phyloP scores from a whole-genome alignment of 2,113 vertebrate species.

The Hucho hucho region DNA sequence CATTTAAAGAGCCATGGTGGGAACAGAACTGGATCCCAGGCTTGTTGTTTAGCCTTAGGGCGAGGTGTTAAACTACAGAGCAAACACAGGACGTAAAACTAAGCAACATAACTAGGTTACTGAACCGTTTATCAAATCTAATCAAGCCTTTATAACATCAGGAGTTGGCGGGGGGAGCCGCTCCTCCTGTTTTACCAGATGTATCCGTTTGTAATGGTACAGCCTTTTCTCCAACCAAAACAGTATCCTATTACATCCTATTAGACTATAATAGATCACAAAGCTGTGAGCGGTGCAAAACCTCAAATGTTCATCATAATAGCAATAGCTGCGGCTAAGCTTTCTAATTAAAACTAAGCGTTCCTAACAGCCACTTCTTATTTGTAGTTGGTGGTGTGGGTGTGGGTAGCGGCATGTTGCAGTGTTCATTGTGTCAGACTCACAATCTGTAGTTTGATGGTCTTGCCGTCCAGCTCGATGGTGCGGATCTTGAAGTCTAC shows the following conservation, averaged over 20 bases:
- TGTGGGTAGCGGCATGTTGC: not conserved
- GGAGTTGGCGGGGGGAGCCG: not conserved
- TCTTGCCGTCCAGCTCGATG: slow-evolving; percentile 88
- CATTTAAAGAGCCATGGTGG: not conserved
- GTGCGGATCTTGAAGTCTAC: slow-evolving; percentile 91
- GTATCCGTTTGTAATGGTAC: too few relatives aligned
- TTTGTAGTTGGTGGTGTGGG: too few relatives aligned
- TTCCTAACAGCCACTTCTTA: too few relatives aligned
- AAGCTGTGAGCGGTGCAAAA: too few relatives aligned
- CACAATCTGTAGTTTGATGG: slow-evolving; percentile 89
- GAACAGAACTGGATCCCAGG: not conserved
- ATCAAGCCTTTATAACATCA: not conserved
- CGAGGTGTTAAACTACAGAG: not conserved
- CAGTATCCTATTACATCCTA: too few relatives aligned
- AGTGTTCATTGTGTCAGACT: slow-evolving; percentile 47
- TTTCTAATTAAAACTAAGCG: too few relatives aligned
- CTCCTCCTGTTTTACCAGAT: too few relatives aligned
- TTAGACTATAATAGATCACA: too few relatives aligned
- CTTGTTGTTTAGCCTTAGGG: not conserved
- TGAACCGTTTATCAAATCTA: not conserved
- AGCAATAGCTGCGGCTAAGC: too few relatives aligned
- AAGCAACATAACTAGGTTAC: not conserved
- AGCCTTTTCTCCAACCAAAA: too few relatives aligned
- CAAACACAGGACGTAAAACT: not conserved
- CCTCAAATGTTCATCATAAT: too few relatives aligned